Evolutionary conservation across 2,113 vertebrate genomes (phyloP), one percentile per base, ranked within the genome.

Genomic region (Globicephala melas): DNA sequence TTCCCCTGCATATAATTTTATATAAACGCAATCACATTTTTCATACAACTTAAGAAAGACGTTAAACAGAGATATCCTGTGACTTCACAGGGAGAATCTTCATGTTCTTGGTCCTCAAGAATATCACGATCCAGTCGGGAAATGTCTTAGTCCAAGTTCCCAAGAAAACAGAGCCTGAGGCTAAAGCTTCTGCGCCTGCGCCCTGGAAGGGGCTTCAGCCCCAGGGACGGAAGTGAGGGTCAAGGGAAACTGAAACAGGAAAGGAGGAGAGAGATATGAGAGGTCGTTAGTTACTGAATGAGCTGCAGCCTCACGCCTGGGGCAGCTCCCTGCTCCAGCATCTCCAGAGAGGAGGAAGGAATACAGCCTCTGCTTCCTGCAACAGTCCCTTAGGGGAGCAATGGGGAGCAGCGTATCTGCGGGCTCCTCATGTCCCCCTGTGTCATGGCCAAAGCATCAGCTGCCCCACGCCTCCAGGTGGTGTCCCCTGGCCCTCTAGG

Each of bases 281-380:
- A 4, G 53, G 18, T 1, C 17, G 2, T 18, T 47, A 3, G 5
- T 18, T 47, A 3, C 53, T 14, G 58, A 50, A n/a, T 1, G 0
- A 23, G 38, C 71, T 26, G 1, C 47, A 20, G 44, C 0, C 23
- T 44, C 33, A 8, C 4, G 0, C 1, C 6, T 2, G 0, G 10
- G 3, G 44, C 53, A 5, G 60, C 21, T 38, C 26, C 71, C n/a
- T 53, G 33, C 76, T 71, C 17, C 68, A 13, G 55, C 31, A 5
- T 65, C 71, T 74, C 84, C 53, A 9, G 14, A 25, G 18, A 68
- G 31, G 67, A 4, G 0, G 14, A 33, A 33, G 25, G 25, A 28
- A 28, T 20, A 31, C 18, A 44, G 31, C 23, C 47, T 31, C 62
- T 18, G 18, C 38, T 60, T 33, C 33, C 76, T 50, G 33, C 25